Conservation (phyloP, 1,140 invertebrate genomes). For the Hesperophylax magnus region DNA sequence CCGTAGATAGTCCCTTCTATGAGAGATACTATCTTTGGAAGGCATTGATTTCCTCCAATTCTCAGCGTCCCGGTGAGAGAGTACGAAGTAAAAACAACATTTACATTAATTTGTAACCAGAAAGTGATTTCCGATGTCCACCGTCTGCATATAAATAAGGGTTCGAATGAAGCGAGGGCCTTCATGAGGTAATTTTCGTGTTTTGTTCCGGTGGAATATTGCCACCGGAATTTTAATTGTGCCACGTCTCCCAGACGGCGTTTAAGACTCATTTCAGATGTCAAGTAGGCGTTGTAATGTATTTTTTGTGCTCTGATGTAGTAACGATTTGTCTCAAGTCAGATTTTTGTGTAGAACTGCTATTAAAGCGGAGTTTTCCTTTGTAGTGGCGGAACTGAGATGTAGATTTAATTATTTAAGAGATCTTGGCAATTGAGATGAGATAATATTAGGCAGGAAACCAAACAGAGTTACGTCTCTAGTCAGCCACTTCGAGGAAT, state of each 20-base stretch:
- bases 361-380: no score
- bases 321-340: background rate
- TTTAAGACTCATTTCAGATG: background rate
- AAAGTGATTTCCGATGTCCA: constrained; percentile 27
- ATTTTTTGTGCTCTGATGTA: background rate
- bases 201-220: constrained; percentile 23
- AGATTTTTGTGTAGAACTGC: no score
- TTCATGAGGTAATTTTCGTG: constrained; percentile 27
- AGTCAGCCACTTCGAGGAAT: no score
- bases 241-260: constrained; percentile 7
- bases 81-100: background rate
- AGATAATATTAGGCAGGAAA: no score
- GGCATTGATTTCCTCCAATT: no score
- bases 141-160: constrained; percentile 31
- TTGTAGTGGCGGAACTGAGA: no score
- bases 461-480: no score
- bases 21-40: no score
- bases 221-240: constrained; percentile 24
- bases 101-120: constrained; percentile 1
- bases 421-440: no score
- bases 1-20: no score
- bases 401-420: no score
- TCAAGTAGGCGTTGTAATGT: background rate
- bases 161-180: background rate
- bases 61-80: no score